Conservation (phyloP, 2,113 vertebrate genomes). For the Paradoxurus hermaphroditus region DNA sequence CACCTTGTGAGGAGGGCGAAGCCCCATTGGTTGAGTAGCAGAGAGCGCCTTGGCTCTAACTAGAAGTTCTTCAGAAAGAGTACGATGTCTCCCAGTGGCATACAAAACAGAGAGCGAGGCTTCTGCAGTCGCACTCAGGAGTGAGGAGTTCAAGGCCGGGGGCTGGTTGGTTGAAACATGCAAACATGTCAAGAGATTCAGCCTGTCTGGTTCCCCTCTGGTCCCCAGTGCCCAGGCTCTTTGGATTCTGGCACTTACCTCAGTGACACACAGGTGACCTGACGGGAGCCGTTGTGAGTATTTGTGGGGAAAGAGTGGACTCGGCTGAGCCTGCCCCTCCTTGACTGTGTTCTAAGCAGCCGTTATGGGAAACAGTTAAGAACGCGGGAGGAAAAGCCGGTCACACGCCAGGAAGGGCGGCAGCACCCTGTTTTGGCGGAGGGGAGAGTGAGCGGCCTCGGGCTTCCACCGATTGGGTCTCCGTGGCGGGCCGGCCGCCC, state of each 20-base stretch:
- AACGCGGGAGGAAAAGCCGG: slow-evolving; percentile 80
- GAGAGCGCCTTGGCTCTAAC: rapidly evolving
- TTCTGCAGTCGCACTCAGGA: not conserved
- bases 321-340: slow-evolving; percentile 75
- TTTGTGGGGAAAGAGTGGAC: slow-evolving; percentile 71
- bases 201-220: slow-evolving; percentile 25
- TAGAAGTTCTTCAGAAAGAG: not conserved
- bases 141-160: not conserved
- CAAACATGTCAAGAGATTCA: not conserved
- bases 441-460: slow-evolving; percentile 77
- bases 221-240: slow-evolving; percentile 50
- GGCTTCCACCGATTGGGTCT: slow-evolving; percentile 86
- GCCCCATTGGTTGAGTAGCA: not conserved
- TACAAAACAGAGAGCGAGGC: not conserved
- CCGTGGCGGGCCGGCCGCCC: slow-evolving; percentile 85
- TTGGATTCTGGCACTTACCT: slow-evolving; percentile 73
- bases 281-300: slow-evolving; percentile 58
- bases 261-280: slow-evolving; percentile 77
- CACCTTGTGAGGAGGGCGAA: not conserved
- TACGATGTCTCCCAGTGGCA: not conserved
- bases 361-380: slow-evolving; percentile 81
- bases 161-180: not conserved
- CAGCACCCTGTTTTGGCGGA: slow-evolving; percentile 66
- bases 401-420: slow-evolving; percentile 81
- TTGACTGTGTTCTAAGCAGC: slow-evolving; percentile 72